Conservation (phyloP, 2,797 vertebrate species). For the Muscicapa comitata region DNA sequence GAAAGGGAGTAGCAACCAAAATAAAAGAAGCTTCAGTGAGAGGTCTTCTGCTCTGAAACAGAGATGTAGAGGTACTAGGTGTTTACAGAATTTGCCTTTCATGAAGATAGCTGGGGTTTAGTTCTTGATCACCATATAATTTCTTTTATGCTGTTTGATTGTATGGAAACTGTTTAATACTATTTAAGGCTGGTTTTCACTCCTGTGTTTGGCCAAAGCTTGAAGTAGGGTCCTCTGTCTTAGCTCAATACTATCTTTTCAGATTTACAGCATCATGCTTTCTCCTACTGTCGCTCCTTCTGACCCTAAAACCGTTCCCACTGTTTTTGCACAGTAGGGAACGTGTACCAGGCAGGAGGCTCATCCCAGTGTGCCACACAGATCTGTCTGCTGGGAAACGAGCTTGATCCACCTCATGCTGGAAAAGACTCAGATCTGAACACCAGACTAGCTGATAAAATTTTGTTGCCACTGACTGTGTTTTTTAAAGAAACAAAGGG, state of each 20-base stretch:
- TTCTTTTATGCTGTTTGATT: neutral
- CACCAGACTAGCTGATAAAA: slow-evolving; percentile 21
- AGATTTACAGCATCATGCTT: neutral
- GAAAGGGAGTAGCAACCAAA: neutral
- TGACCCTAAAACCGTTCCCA: neutral
- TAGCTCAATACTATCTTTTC: neutral
- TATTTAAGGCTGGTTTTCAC: neutral
- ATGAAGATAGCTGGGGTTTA: neutral
- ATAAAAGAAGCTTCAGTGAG: neutral
- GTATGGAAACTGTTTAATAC: neutral
- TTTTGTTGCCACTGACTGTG: neutral
- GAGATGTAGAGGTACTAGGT: neutral
- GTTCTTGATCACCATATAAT: rapidly evolving
- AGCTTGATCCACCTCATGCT: neutral
- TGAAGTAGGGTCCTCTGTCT: neutral
- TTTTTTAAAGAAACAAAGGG: slow-evolving; percentile 29
- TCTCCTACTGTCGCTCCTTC: neutral
- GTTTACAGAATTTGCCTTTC: neutral
- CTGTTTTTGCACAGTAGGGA: neutral
- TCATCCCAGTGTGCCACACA: rapidly evolving
- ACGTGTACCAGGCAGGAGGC: neutral
- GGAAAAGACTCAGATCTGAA: neutral
- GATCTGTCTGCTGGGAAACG: neutral
- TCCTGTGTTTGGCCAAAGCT: neutral
- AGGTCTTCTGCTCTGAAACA: neutral